Evolutionary conservation across 2,888 invertebrate species (phyloP).

Genomic region (Stenchaetothrips biformis): DNA sequence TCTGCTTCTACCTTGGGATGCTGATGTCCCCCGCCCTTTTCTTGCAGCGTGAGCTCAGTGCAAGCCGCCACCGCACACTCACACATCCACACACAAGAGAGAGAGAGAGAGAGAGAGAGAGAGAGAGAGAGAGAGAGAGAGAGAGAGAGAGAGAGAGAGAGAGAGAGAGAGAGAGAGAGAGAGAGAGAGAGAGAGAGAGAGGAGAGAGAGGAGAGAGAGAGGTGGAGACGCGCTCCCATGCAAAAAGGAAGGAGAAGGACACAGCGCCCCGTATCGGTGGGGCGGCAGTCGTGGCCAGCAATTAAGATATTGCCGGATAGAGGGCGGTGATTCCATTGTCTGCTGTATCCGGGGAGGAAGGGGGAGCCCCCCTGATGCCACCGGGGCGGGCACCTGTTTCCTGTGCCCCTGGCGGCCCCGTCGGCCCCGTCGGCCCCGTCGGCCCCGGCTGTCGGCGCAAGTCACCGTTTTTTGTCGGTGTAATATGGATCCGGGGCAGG

Average conservation of each 20-base stretch:
- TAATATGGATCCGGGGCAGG: neutral
- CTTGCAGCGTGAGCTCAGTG: neutral
- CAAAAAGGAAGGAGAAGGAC: neutral
- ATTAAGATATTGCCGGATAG: slow-evolving; percentile 13
- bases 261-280: neutral
- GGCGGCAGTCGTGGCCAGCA: neutral
- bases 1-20: too few species aligned
- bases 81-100: neutral
- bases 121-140: slow-evolving; percentile 13
- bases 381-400: neutral
- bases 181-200: neutral
- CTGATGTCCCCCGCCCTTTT: too few species aligned
- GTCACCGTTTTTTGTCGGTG: neutral
- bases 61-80: neutral
- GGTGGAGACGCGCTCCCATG: neutral
- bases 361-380: too few species aligned
- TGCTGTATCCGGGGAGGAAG: neutral
- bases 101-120: neutral
- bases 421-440: neutral
- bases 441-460: neutral
- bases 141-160: slow-evolving; percentile 17
- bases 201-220: neutral
- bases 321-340: slow-evolving; percentile 7
- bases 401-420: neutral
- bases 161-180: neutral